Evolutionary conservation across 64 coral and sea anemone species (phyloP).

Genomic region (Cladopsammia gracilis): DNA sequence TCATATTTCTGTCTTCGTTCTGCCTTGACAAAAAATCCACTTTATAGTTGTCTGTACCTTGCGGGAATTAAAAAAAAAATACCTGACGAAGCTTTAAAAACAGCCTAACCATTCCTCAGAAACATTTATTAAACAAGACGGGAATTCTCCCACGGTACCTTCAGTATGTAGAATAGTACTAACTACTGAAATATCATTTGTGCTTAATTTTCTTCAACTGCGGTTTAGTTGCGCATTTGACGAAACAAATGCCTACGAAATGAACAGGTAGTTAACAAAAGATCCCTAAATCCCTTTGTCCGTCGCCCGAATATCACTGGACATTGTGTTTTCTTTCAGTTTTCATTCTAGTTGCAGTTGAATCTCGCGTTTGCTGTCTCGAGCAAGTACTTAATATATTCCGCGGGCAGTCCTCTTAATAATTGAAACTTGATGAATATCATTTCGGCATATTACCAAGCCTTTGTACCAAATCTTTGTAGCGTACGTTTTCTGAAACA

Average conservation of each 20-base stretch:
- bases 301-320: neutral
- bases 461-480: neutral
- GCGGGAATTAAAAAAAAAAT: too few species aligned
- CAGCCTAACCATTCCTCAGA: too few species aligned
- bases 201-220: neutral
- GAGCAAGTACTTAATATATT: neutral
- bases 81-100: too few species aligned
- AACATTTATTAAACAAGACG: too few species aligned
- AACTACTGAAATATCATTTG: too few species aligned
- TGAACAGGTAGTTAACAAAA: neutral
- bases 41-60: too few species aligned
- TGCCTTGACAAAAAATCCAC: too few species aligned
- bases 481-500: neutral
- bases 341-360: conserved; percentile 13
- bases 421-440: neutral
- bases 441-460: too few species aligned
- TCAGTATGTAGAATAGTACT: too few species aligned
- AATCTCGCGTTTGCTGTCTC: neutral
- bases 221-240: neutral
- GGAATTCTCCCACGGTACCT: too few species aligned
- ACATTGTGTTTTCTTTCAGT: neutral
- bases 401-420: neutral
- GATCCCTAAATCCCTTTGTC: neutral
- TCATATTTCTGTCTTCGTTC: neutral
- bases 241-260: neutral